These are phyloP conservation scores for Pionites leucogaster DNA, from an alignment of 2,113 vertebrate genomes.

Conservation along the genomic window DNA sequence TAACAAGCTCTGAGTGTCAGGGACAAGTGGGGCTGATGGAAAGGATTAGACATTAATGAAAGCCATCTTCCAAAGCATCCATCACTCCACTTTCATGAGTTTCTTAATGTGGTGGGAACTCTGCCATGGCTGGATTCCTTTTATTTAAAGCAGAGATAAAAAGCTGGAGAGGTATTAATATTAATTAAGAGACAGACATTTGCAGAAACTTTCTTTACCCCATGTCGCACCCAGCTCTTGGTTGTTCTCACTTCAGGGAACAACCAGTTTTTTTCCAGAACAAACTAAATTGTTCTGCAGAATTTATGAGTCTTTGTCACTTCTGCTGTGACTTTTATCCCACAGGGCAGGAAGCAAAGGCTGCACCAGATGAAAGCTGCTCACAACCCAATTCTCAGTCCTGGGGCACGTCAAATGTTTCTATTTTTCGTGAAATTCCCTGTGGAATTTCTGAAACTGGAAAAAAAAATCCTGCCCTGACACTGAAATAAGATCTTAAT, in stretches of 20 bases:
- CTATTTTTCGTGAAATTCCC: neutral
- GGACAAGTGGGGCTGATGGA: slow-evolving; percentile 54
- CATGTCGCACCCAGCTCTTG: neutral
- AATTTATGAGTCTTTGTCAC: slow-evolving; percentile 23
- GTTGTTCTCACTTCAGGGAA: neutral
- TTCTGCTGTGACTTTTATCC: slow-evolving; percentile 30
- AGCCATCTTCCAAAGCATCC: slow-evolving; percentile 46
- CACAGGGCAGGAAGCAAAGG: neutral
- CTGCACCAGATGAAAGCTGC: neutral
- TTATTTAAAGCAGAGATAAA: slow-evolving; percentile 63
- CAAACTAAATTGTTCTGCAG: neutral
- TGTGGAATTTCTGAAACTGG: neutral
- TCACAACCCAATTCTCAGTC: neutral
- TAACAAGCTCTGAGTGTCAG: slow-evolving; percentile 26
- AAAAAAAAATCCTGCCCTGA: neutral
- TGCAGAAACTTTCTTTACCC: slow-evolving; percentile 41
- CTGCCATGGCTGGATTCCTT: slow-evolving; percentile 46
- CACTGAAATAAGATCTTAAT: neutral
- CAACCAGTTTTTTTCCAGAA: slow-evolving; percentile 39
- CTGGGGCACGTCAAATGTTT: neutral
- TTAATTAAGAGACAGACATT: slow-evolving; percentile 59
- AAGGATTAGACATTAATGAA: slow-evolving; percentile 60
- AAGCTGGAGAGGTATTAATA: slow-evolving; percentile 53
- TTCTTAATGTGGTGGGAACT: slow-evolving; percentile 57
- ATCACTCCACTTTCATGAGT: neutral